Conservation (phyloP, 2,113 vertebrate species). For the Coturnix japonica region DNA sequence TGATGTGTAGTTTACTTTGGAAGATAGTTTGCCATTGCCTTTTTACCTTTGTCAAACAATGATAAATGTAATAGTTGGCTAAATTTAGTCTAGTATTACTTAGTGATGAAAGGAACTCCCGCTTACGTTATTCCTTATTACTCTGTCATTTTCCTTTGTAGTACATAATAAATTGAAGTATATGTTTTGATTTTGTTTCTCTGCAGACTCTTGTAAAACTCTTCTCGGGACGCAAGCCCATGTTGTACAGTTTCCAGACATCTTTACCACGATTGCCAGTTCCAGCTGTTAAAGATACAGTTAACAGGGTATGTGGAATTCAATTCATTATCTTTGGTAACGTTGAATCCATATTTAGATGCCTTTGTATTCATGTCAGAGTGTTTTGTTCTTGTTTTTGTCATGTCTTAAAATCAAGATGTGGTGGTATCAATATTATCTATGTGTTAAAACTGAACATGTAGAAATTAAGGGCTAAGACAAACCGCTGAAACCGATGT, state of each 20-base stretch:
- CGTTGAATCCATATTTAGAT: background rate
- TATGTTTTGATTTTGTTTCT: background rate
- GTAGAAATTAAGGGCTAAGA: background rate
- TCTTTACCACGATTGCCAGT: constrained; percentile 91
- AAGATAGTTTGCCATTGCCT: background rate
- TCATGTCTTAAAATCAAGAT: background rate
- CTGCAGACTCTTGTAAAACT: constrained; percentile 88
- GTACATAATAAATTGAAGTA: background rate
- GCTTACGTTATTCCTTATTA: background rate
- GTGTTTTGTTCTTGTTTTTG: background rate
- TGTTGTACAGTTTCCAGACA: constrained; percentile 97
- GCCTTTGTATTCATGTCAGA: background rate
- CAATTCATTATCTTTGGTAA: background rate
- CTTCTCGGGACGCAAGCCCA: constrained; percentile 93
- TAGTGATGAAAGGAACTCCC: background rate
- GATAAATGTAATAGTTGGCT: background rate
- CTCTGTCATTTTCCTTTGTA: background rate
- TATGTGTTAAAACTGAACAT: background rate
- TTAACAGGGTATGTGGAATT: constrained; percentile 81
- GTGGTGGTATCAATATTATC: background rate
- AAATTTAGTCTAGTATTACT: background rate
- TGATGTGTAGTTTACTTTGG: background rate
- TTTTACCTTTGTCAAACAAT: background rate
- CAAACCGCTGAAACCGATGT: background rate
- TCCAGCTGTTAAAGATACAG: constrained; percentile 87